Conservation (phyloP, 2,888 invertebrate genomes). For the Noctua fimbriata region DNA sequence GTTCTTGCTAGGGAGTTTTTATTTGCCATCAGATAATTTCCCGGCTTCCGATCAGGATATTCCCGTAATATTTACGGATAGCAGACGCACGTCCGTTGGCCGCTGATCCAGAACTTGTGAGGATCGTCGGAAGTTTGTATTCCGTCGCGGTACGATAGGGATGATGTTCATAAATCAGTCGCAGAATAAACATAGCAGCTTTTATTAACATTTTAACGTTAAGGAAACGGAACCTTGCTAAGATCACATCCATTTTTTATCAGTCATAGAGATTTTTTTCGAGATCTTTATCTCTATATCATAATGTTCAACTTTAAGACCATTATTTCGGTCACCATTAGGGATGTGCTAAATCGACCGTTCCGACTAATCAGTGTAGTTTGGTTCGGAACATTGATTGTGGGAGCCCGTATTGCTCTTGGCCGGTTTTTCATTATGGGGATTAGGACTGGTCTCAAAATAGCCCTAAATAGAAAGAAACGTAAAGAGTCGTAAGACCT, state of each 20-base stretch:
- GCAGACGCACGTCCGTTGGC: background rate
- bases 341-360: background rate
- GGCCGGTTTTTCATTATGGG: no score
- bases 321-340: background rate
- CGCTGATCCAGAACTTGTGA: conserved; percentile 6
- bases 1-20: background rate
- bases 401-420: background rate
- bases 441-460: no score
- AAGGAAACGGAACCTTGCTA: background rate
- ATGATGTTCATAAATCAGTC: conserved; percentile 48
- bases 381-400: background rate
- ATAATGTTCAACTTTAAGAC: background rate
- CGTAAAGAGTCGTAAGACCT: no score
- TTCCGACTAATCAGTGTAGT: background rate
- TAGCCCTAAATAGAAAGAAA: no score
- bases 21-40: background rate
- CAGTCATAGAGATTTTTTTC: background rate
- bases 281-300: background rate
- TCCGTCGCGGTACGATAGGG: conserved; percentile 18
- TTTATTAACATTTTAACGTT: background rate
- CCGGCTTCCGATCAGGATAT: background rate
- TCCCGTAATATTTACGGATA: background rate
- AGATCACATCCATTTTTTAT: background rate
- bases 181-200: background rate
- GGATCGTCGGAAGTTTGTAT: conserved; percentile 44